Conservation (phyloP, 1,140 invertebrate genomes). For the Drosophila sturtevanti region DNA sequence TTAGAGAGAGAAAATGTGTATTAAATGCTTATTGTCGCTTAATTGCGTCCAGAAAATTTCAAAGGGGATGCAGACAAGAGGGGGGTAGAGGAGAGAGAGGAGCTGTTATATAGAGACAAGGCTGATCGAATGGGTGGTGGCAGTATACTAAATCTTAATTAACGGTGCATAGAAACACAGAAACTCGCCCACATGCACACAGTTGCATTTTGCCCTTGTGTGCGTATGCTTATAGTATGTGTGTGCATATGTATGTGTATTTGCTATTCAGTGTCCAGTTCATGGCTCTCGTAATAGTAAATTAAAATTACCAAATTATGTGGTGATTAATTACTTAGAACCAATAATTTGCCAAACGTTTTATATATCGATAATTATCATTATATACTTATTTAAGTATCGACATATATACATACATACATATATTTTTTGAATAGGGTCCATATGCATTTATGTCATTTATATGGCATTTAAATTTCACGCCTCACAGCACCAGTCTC, state of each 20-base stretch:
- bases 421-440: constrained; percentile 11
- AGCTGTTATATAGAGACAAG: constrained; percentile 12
- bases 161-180: constrained; percentile 52
- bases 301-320: constrained; percentile 79
- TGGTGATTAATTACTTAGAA: constrained; percentile 69
- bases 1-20: constrained; percentile 62
- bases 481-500: constrained; percentile 18
- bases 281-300: constrained; percentile 50
- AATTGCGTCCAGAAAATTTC: constrained; percentile 66
- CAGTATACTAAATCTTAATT: constrained; percentile 75
- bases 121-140: constrained; percentile 33
- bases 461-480: constrained; percentile 22
- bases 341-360: constrained; percentile 56
- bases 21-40: constrained; percentile 81
- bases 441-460: not conserved
- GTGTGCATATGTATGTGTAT: constrained; percentile 30
- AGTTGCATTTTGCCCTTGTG: constrained; percentile 8
- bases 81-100: not conserved
- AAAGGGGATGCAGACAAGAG: constrained; percentile 29
- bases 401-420: constrained; percentile 11
- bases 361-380: constrained; percentile 36
- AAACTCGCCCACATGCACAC: constrained; percentile 48
- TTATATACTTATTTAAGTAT: constrained; percentile 33
- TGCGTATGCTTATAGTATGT: too few relatives aligned
- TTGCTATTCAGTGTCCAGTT: constrained; percentile 34